phyloP scores from a whole-genome alignment of 2,113 vertebrate species.

The Astur gentilis region DNA sequence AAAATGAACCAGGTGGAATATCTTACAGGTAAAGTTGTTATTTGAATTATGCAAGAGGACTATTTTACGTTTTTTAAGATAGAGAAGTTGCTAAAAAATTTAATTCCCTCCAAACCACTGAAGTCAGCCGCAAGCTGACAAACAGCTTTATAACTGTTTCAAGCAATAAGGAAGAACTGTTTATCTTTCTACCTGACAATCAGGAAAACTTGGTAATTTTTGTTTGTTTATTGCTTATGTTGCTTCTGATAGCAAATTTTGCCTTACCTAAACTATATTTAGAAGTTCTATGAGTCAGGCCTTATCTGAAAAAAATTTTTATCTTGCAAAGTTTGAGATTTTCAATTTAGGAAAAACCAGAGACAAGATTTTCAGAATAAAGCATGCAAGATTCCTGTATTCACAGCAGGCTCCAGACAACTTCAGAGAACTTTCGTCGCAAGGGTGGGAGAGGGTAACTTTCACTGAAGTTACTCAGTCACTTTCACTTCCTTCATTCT shows the following conservation, averaged over 20 bases:
- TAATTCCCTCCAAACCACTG: not conserved
- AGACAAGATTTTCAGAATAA: not conserved
- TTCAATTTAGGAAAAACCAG: not conserved
- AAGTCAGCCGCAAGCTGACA: not conserved
- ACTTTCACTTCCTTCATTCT: not conserved
- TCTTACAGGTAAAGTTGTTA: not conserved
- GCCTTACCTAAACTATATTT: not conserved
- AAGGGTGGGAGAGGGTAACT: not conserved
- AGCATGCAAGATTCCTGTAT: not conserved
- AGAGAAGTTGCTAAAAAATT: not conserved
- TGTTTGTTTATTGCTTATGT: not conserved
- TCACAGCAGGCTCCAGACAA: not conserved
- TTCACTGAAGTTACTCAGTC: not conserved
- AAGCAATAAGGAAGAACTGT: not conserved
- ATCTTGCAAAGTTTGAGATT: not conserved
- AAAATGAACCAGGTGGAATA: not conserved
- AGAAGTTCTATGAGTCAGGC: not conserved
- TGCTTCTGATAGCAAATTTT: not conserved
- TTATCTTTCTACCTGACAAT: not conserved
- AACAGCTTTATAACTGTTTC: not conserved
- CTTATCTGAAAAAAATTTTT: not conserved
- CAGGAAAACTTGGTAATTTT: not conserved
- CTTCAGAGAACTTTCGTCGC: not conserved
- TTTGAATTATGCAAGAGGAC: not conserved
- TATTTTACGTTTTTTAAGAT: not conserved